Evolutionary conservation across 2,888 invertebrate species (phyloP).

Genomic region (Marasmarcha lunaedactyla): DNA sequence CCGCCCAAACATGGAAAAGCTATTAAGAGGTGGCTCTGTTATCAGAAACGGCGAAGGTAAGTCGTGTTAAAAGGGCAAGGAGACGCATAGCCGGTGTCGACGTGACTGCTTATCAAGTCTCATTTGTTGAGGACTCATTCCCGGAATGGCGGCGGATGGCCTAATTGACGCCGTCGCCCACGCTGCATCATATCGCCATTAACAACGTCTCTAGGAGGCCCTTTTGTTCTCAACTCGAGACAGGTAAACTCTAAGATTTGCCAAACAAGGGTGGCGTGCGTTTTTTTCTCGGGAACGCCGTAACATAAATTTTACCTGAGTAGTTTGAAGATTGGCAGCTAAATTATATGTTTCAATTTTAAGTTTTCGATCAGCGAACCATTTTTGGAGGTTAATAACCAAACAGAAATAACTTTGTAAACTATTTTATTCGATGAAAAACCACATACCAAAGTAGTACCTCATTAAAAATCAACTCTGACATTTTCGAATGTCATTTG

Average conservation of each 20-base stretch:
- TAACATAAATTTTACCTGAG: slow-evolving; percentile 31
- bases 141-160: slow-evolving; percentile 65
- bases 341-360: neutral
- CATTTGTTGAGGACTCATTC: slow-evolving; percentile 64
- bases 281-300: slow-evolving; percentile 25
- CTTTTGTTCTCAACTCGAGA: slow-evolving; percentile 54
- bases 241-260: slow-evolving; percentile 50
- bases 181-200: slow-evolving; percentile 58
- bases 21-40: slow-evolving; percentile 59
- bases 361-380: slow-evolving; percentile 6
- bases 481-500: too few relatives aligned
- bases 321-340: slow-evolving; percentile 22
- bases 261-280: slow-evolving; percentile 28
- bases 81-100: slow-evolving; percentile 36
- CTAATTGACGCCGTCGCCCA: slow-evolving; percentile 68
- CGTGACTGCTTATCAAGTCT: slow-evolving; percentile 52
- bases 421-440: too few relatives aligned
- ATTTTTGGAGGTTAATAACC: slow-evolving; percentile 20
- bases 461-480: too few relatives aligned
- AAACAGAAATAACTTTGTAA: too few relatives aligned
- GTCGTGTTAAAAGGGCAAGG: slow-evolving; percentile 36
- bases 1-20: slow-evolving; percentile 53
- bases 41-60: slow-evolving; percentile 44
- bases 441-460: too few relatives aligned
- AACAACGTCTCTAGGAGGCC: slow-evolving; percentile 54